phyloP scores from a whole-genome alignment of 2,888 invertebrate species.

The Napeogenes sylphis region DNA sequence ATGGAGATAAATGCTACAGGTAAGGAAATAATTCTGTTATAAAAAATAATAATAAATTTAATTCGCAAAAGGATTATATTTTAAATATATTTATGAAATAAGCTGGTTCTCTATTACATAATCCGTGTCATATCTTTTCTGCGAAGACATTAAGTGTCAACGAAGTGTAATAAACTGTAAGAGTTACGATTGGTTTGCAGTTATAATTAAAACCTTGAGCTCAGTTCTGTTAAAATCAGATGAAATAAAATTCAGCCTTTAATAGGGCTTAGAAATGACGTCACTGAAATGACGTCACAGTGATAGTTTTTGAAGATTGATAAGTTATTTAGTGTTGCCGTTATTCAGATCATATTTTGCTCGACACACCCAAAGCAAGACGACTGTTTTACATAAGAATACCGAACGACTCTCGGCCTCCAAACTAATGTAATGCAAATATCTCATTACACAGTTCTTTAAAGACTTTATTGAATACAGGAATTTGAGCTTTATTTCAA shows the following conservation, averaged over 20 bases:
- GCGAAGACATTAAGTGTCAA: not conserved
- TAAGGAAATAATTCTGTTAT: too few species aligned
- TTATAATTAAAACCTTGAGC: constrained; percentile 6
- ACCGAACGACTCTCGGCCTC: not conserved
- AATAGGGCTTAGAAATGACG: not conserved
- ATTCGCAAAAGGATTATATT: too few species aligned
- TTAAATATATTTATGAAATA: not conserved
- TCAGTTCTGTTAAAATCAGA: not conserved
- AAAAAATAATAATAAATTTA: too few species aligned
- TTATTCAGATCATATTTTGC: constrained; percentile 13
- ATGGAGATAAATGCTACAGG: too few species aligned
- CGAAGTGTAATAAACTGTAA: not conserved
- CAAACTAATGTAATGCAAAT: constrained; percentile 8
- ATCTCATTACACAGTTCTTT: constrained; percentile 7
- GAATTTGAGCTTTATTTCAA: not conserved
- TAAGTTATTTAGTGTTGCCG: constrained; percentile 6
- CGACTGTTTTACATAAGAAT: constrained; percentile 15
- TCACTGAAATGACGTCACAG: constrained; percentile 1
- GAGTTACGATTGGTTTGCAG: not conserved
- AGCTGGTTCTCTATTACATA: not conserved
- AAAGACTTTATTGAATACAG: not conserved
- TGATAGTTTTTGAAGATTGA: not conserved
- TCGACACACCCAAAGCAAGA: constrained; percentile 13
- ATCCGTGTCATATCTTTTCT: constrained; percentile 1
- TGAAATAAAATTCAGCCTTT: not conserved